phyloP scores from a whole-genome alignment of 2,113 vertebrate genomes.

The Sula dactylatra region DNA sequence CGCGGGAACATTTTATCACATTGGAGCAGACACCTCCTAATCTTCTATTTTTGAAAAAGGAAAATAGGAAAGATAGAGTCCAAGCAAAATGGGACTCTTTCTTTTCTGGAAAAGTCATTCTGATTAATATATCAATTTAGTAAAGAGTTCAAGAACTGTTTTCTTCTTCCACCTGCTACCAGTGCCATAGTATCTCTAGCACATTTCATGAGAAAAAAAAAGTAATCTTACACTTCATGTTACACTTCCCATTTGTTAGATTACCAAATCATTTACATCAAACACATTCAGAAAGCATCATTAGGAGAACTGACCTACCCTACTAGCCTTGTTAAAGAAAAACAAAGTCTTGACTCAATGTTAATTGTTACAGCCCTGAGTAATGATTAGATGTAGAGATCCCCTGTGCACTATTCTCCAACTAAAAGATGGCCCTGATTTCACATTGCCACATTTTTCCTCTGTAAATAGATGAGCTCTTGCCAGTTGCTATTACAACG shows the following conservation, averaged over 20 bases:
- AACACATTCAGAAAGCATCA: neutral
- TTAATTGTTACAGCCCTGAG: neutral
- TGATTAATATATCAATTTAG: slow-evolving; percentile 62
- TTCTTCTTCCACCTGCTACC: slow-evolving; percentile 29
- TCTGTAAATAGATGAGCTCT: neutral
- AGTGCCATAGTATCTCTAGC: neutral
- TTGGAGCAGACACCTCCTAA: slow-evolving; percentile 75
- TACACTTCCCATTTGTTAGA: neutral
- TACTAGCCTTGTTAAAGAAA: neutral
- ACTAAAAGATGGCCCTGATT: neutral
- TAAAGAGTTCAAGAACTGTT: slow-evolving; percentile 35
- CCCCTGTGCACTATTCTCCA: neutral
- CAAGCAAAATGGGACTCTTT: slow-evolving; percentile 72
- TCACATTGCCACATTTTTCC: neutral
- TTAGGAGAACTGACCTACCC: neutral
- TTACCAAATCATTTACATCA: neutral
- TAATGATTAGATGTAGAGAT: neutral
- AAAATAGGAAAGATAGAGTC: slow-evolving; percentile 73
- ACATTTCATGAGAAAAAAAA: neutral
- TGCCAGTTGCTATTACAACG: neutral
- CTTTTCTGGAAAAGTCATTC: slow-evolving; percentile 61
- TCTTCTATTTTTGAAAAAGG: slow-evolving; percentile 74
- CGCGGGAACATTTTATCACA: slow-evolving; percentile 75
- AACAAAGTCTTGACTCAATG: neutral
- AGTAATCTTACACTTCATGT: neutral